Evolutionary conservation across 2,113 vertebrate genomes (phyloP), one percentile per base, ranked within the genome.

Genomic region (Channa argus): DNA sequence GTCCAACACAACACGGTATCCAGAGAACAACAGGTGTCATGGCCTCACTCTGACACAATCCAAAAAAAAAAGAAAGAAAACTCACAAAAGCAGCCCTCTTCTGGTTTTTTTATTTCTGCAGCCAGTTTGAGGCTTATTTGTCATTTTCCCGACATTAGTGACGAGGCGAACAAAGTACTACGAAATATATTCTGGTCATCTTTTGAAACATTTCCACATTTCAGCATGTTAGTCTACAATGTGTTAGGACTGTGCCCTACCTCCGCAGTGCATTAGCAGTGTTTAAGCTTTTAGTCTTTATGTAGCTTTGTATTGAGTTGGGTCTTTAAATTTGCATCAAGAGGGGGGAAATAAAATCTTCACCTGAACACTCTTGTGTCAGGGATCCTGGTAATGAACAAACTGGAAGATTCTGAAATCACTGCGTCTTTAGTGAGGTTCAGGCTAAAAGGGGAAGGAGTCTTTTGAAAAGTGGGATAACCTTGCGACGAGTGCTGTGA

Each of bases 391-490:
- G 68, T 78, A 78, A 84, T 74, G 74, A 89, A 86, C 55, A 60
- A 74, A 71, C 67, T 54, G 66, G n/a, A 53, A 77, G 81, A 87
- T 65, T 75, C 64, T 71, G 45, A 69, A 86, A 91, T 86, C 63
- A 67, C 58, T 62, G 59, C 67, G 69, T 77, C 63, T 86, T 76
- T 67, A 11, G 69, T 3, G 37, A 82, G 84, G 62, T 50, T 64
- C 71, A 71, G 73, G 79, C 76, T 62, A 74, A 68, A 82, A 73
- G 63, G 63, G 63, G 61, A 67, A 79, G 52, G 67, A 61, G 36
- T 78, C 62, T 74, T 85, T 86, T 86, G 77, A 75, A 86, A 86
- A 81, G 14, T 41, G 64, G 65, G 63, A 82, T 85, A 86, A 86
- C 86, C 85, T 89, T 79, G 81, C 86, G 84, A 76, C 47, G 64